Base-by-base conservation (phyloP, 2,797 vertebrate genomes). In the Artibeus lituratus region DNA sequence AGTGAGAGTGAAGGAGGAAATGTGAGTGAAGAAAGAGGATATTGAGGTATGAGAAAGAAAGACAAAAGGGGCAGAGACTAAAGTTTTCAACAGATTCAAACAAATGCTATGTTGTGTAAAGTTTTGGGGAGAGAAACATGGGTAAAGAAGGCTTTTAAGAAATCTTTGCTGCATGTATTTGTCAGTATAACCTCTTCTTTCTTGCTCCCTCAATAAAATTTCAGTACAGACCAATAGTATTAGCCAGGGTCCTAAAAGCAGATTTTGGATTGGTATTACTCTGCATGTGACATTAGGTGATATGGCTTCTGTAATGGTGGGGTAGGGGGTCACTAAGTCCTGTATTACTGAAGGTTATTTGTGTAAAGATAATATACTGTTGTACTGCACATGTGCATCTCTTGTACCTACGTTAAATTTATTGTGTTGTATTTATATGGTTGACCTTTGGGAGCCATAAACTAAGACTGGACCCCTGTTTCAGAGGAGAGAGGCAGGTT, bases 271-370 rank as follows among this genome's bases (percentile, higher is more conserved):
- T 82, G 10, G 0, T 76, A 55, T 70, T 49, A 72, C 10, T 74
- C 73, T 51, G 37, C 11, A 32, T 57, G 4, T 81, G 12, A 67
- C 29, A 24, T 91, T 14, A 69, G 11, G 47, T 78, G 39, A 62
- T 89, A 44, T 2, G 39, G 32, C 18, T 7, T 81, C 77, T 49
- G 59, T 55, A 21, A 78, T 32, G 18, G 35, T 21, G 35, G 11
- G 21, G 7, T 3, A n/a, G 49, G 21, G 12, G 37, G 3, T 78
- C 51, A 70, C 42, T 67, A 86, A 74, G 3, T 7, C 10, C 26
- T 77, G 32, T 72, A 82, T 87, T 93, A 83, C 78, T 89, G 29
- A 81, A 91, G 11, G 16, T 49, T 84, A 47, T 93, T 93, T n/a
- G 49, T 65, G 1, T 74, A 39, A 70, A 73, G 19, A 80, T 90